Base-by-base conservation (phyloP, 2,888 invertebrate species). In the Diarsia mendica region DNA sequence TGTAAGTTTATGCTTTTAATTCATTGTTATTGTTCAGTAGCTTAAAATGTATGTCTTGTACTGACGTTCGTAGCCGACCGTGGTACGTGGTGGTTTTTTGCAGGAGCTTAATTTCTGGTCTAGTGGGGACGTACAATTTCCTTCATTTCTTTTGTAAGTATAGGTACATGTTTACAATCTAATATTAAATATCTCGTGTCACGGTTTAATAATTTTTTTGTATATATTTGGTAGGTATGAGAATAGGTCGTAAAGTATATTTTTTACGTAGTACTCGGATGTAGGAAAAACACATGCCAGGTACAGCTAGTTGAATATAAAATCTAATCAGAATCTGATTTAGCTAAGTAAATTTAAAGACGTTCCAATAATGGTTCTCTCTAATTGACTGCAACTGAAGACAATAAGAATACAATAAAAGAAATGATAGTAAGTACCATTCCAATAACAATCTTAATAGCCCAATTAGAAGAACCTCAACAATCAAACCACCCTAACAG, bases 1-100 rank as follows among this genome's bases (percentile, higher is more conserved):
- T 58, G 39, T 67, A 78, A 60, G 44, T 55, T 80, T 60, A 28
- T 55, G 23, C 60, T 77, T 74, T 75, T 44, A 51, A 86, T 75
- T 67, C 75, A 79, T 87, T 85, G 75, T 85, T 85, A 82, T 55
- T 69, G 61, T 76, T 77, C 74, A 77, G 64, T 72, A 72, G 80
- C 69, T 81, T 81, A 64, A 75, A 81, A 79, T 76, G 49, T 77
- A 75, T 63, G 44, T 82, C 49, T 67, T 67, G 13, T 23, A 8
- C 13, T 4, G 13, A 53, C 49, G 0, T 8, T 44, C 4, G 28
- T 5, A 58, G 58, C 15, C 28, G 15, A 13, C n/a, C 4, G 11
- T n/a, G 39, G 39, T 39, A 39, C 8, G 39, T 39, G 6, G 39
- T 39, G 39, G 39, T 39, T 39, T 39, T 39, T 39, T 39, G 39